Evolutionary conservation across 2,888 invertebrate genomes (phyloP), one percentile per base, ranked within the genome.

Genomic region (Meteorus cinctellus): DNA sequence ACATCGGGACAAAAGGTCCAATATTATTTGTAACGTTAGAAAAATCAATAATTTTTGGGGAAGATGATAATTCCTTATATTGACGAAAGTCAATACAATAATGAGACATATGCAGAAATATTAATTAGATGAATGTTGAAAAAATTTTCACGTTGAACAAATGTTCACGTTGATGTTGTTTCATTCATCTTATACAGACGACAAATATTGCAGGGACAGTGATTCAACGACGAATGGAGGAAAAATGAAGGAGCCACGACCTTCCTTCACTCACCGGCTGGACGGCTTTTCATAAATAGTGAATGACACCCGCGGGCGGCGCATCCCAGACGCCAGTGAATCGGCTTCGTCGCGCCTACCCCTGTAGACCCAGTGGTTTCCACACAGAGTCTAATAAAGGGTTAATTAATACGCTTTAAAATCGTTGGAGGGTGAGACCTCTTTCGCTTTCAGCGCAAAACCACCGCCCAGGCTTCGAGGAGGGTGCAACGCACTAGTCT

Each of bases 401-500:
- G 88, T 88, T 89, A 88, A 89, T 89, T 89, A 88, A 88, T 88
- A 88, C 85, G 86, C 86, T 88, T 88, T 85, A 87, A 75, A 88
- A 88, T 85, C 84, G 84, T 82, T 82, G 83, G 82, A 81, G 82
- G 80, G 82, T 80, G 82, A 80, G 81, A 65, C 68, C 45, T 74
- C 34, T 48, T 60, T 71, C 60, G 45, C 55, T 62, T 51, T 24
- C 36, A 24, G 60, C 63, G 70, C 60, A 70, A 70, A 70, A 60
- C 31, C 29, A 14, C 62, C 5, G 45, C 36, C 6, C 55, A 55
- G 31, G 36, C 67, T 67, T 24, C 67, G n/a, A 14, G 1, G 60
- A 70, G 59, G 41, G 60, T 59, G 70, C 59, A 69, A 69, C 10
- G 3, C 12, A 62, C 12, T 4, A 60, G 34, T 60, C 70, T 36